phyloP scores from a whole-genome alignment of 2,888 invertebrate species.

The Spodoptera picta region DNA sequence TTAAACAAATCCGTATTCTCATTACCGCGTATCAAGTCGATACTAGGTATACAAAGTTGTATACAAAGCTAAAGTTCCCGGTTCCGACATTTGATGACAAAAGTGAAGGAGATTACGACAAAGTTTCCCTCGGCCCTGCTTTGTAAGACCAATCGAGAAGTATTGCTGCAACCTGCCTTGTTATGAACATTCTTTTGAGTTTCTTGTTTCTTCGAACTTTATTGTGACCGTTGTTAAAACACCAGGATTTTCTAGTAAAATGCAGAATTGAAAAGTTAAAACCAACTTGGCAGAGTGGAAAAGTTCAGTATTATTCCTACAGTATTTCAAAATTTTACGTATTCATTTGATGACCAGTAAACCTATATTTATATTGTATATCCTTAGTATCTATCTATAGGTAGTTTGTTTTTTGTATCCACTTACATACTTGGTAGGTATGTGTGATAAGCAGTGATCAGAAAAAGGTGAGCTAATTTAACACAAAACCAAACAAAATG shows the following conservation, averaged over 20 bases:
- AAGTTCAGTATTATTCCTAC: no score
- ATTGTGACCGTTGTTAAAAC: constrained; percentile 31
- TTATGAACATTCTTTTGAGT: constrained; percentile 45
- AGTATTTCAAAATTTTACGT: no score
- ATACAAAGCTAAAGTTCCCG: constrained; percentile 47
- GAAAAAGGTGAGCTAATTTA: no score
- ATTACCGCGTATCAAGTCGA: constrained; percentile 50
- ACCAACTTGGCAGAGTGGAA: no score
- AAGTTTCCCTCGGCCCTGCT: constrained; percentile 45
- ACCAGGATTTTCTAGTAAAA: not conserved
- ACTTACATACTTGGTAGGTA: no score
- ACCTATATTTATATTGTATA: no score
- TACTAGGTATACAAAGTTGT: constrained; percentile 41
- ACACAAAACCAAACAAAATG: no score
- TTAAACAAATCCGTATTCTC: constrained; percentile 10
- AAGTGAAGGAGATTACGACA: constrained; percentile 51
- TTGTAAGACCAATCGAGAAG: constrained; percentile 51
- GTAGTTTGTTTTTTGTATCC: no score
- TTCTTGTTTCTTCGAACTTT: constrained; percentile 9
- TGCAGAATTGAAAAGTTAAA: no score
- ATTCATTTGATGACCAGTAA: no score
- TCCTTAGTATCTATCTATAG: no score
- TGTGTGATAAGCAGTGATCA: no score
- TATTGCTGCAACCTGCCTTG: constrained; percentile 46
- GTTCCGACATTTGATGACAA: constrained; percentile 56